A percentile compares a stretch with the other conserved stretches of the same genome.
These are phyloP conservation scores for Drosophila pseudotakahashii DNA, from an alignment of 2,888 invertebrate species.

Conservation along the genomic window DNA sequence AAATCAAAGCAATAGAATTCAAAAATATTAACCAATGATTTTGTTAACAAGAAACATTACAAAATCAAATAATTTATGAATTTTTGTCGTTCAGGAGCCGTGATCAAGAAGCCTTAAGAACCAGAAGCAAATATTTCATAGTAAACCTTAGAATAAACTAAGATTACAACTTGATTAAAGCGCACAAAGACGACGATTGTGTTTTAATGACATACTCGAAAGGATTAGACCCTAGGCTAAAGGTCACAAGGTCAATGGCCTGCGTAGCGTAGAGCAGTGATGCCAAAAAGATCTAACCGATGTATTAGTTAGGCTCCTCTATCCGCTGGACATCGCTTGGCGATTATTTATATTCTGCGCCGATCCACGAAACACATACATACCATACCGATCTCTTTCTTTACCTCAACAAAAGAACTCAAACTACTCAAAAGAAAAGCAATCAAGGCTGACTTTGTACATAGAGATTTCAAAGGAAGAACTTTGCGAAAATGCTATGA, in stretches of 20 bases:
- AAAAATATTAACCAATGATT: not conserved
- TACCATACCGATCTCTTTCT: conserved; percentile 67
- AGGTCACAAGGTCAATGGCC: too few species aligned
- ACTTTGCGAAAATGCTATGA: conserved; percentile 34
- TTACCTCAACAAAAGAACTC: conserved; percentile 62
- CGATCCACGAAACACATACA: conserved; percentile 44
- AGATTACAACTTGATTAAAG: conserved; percentile 41
- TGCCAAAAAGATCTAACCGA: conserved; percentile 10
- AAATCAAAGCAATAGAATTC: conserved; percentile 1
- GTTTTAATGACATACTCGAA: conserved; percentile 41
- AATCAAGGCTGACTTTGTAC: conserved; percentile 83
- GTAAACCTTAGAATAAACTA: conserved; percentile 28
- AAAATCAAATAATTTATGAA: not conserved
- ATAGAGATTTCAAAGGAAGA: conserved; percentile 73
- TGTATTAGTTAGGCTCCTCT: conserved; percentile 10
- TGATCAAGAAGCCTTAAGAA: conserved; percentile 36
- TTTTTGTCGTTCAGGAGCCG: conserved; percentile 19
- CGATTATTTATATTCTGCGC: conserved; percentile 40
- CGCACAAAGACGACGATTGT: conserved; percentile 64
- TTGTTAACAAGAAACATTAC: not conserved
- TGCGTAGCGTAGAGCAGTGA: conserved; percentile 20
- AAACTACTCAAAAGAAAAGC: conserved; percentile 70
- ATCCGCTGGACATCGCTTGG: conserved; percentile 14
- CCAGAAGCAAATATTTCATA: conserved; percentile 34
- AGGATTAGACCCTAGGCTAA: not conserved